Percentiles rank a stretch among this genome's conserved stretches.
Conservation (phyloP, 2,888 invertebrate genomes). For the Mesopsocus fuscifrons region DNA sequence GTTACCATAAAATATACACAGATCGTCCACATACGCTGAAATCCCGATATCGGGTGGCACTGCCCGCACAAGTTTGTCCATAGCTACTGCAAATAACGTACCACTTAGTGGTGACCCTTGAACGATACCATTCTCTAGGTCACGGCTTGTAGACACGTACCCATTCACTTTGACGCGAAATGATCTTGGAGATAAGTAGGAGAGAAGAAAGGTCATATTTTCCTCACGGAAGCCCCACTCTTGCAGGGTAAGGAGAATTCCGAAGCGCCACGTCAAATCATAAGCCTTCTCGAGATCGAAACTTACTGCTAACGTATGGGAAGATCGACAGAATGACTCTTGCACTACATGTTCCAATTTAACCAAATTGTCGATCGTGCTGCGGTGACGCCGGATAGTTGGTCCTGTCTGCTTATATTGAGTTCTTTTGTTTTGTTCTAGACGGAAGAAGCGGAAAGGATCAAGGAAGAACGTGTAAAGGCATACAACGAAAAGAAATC, state of each 20-base stretch:
- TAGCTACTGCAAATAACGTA: background rate
- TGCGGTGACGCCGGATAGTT: background rate
- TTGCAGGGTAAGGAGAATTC: conserved; percentile 3
- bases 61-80: background rate
- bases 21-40: too few relatives aligned
- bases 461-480: conserved; percentile 65
- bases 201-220: background rate
- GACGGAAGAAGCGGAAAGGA: conserved; percentile 49
- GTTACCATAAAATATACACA: too few relatives aligned
- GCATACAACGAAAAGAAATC: conserved; percentile 84
- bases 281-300: background rate
- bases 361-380: background rate
- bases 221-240: background rate
- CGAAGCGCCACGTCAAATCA: background rate
- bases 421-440: conserved; percentile 18
- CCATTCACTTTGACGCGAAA: background rate
- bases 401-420: background rate
- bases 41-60: too few relatives aligned
- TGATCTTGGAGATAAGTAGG: background rate
- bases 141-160: background rate
- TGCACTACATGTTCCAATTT: background rate
- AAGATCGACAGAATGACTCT: background rate
- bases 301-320: background rate
- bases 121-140: background rate
- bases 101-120: background rate